Evolutionary conservation across 2,888 invertebrate species (phyloP).

Genomic region (Thumatha senex): DNA sequence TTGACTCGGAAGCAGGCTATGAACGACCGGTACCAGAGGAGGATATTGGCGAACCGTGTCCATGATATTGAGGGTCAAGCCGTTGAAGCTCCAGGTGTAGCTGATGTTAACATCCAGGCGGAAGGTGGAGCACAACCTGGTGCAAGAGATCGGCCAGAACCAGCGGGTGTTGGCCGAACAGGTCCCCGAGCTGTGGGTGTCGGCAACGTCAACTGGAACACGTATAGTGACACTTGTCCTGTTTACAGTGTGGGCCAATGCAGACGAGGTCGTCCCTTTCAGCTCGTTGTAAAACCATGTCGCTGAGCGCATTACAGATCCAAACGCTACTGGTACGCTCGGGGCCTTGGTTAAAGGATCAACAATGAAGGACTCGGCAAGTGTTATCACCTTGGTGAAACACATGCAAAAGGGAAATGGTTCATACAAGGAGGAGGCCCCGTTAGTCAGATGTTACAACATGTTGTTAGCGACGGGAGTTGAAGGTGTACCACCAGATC

Average conservation of each 20-base stretch:
- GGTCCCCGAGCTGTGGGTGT: background rate
- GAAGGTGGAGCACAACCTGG: too few relatives aligned
- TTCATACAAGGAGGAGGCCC: too few relatives aligned
- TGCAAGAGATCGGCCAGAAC: background rate
- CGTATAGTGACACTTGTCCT: conserved; percentile 4
- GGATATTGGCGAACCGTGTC: background rate
- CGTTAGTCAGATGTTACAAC: too few relatives aligned
- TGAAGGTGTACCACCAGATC: background rate
- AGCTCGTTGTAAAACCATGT: conserved; percentile 7
- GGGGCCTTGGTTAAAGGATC: conserved; percentile 8
- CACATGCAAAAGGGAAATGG: conserved; percentile 1
- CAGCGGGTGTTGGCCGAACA: background rate
- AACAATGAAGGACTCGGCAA: conserved; percentile 12
- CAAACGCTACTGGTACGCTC: conserved; percentile 5
- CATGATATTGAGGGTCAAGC: background rate
- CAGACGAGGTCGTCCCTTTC: conserved; percentile 1
- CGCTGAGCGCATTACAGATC: conserved; percentile 8
- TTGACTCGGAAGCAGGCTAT: background rate
- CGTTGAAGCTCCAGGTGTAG: background rate
- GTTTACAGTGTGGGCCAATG: conserved; percentile 4
- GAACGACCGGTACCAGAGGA: conserved; percentile 3
- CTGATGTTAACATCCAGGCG: background rate
- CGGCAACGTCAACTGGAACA: background rate
- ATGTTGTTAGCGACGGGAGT: too few relatives aligned
- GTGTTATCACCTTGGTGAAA: conserved; percentile 8